phyloP scores from a whole-genome alignment of 2,888 invertebrate species.

The Leptodirus hochenwartii region DNA sequence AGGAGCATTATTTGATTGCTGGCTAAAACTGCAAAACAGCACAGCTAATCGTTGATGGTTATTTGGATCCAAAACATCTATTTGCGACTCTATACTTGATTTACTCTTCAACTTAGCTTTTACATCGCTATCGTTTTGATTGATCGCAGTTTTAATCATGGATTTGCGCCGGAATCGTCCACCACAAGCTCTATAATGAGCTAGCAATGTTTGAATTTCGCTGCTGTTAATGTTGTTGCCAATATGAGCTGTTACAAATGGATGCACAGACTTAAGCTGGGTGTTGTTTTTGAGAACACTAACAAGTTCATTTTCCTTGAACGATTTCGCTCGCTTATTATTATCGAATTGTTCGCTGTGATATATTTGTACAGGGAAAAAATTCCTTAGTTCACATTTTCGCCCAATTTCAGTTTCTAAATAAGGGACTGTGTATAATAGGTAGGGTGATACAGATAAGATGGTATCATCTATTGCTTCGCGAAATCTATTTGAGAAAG shows the following conservation, averaged over 20 bases:
- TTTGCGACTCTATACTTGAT: conserved; percentile 12
- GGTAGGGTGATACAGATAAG: conserved; percentile 72
- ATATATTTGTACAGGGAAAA: conserved; percentile 55
- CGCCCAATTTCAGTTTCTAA: conserved; percentile 71
- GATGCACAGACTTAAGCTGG: conserved; percentile 42
- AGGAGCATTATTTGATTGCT: conserved; percentile 56
- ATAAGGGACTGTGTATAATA: conserved; percentile 71
- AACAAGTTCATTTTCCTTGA: conserved; percentile 12
- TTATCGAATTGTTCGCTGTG: conserved; percentile 43
- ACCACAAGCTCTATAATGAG: conserved; percentile 77
- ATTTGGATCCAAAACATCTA: conserved; percentile 59
- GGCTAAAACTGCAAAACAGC: conserved; percentile 74
- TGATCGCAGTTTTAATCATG: conserved; percentile 9
- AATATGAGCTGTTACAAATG: conserved; percentile 54
- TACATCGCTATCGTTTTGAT: conserved; percentile 18
- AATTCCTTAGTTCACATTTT: conserved; percentile 50
- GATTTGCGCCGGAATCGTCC: conserved; percentile 34
- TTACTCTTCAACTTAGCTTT: conserved; percentile 17
- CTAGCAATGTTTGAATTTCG: conserved; percentile 52
- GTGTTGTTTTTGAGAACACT: conserved; percentile 3
- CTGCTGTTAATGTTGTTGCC: conserved; percentile 42
- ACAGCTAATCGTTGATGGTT: conserved; percentile 79
- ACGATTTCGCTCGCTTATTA: conserved; percentile 15
- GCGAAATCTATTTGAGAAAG: conserved; percentile 48
- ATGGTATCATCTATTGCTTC: conserved; percentile 55